Evolutionary conservation across 92 coral and sea anemone genomes (phyloP), one percentile per base, ranked within the genome.

Genomic region (Galaxea fascicularis): DNA sequence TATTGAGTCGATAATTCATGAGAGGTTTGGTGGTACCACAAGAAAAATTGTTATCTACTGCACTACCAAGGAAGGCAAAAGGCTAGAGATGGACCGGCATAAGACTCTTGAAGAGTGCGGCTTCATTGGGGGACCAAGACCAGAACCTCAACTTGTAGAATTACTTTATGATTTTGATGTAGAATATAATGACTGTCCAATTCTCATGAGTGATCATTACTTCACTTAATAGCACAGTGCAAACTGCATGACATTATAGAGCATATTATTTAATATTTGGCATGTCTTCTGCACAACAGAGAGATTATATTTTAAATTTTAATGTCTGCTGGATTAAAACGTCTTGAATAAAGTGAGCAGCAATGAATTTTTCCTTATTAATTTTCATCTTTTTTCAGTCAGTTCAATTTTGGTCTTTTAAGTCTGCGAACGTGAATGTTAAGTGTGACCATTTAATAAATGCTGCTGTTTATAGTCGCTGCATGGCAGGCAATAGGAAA

Each of bases 191-290:
- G 98, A 96, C 82, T 96, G 98, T 35, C 98, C 98, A 20, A 73
- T 96, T n/a, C 88, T 96, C 10, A 96, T 95, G 93, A 92, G 96
- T 84, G 98, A 96, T 45, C 94, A 96, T 80, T 96, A 96, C 79
- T 96, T 96, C 65, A 89, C 90, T 20, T 91, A 65, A 79, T 8
- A 46, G 1, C 18, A 12, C 22, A 45, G 22, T 15, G 41, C 41
- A 35, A 2, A 35, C 41, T 35, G 41, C 41, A 35, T 2, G 2
- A 6, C 41, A 35, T 35, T 35, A 35, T 35, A 6, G 2, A 35
- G 41, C 54, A 10, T 49, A 15, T 12, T 46, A 46, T 46, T 46
- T 46, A 46, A 46, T 12, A 46, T 4, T 49, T 49, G 10, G 41
- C 6, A 6, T 35, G 41, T 35, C 6, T 35, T 35, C 2, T 6